Base-by-base conservation (phyloP, 2,113 vertebrate genomes). In the Pangasianodon gigas region DNA sequence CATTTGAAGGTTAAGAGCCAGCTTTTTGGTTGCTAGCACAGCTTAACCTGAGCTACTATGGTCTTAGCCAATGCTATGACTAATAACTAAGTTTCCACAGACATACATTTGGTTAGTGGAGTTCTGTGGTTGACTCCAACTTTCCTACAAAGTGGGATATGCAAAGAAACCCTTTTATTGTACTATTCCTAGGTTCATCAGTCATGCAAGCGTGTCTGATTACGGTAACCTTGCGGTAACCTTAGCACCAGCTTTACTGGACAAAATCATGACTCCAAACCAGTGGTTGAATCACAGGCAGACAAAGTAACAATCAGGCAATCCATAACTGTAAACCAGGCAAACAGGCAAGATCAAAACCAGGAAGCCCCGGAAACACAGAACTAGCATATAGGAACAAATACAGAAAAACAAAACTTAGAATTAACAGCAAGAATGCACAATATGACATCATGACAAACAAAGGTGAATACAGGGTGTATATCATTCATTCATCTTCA, bases 31-130 rank as follows among this genome's bases (percentile, higher is more conserved):
- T 51, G 19, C 51, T 82, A 37, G 52, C 26, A 11, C 2, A 37
- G n/a, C 18, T 79, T 75, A 21, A 9, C 37, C 18, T 75, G 18
- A 44, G 71, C 6, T 44, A 21, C 37, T 19, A 24, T 1, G 44
- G 21, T 48, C 44, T 46, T 80, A 80, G 46, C 1, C 5, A 16
- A 52, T 16, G 77, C 26, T 51, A 6, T 52, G 77, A 80, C 48
- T 80, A 80, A n/a, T 51, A 71, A 16, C 67, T 37, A 51, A 14
- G 75, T 79, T 79, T 48, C 75, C 75, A 79, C 44, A 74, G 69
- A 41, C 37, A 6, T 37, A 41, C 16, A 77, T 44, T 26, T 19
- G 9, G 74, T 77, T 46, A 44, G 19, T 46, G 46, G 46, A 48
- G 75, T 13, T 51, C 4, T n/a, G 41, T 46, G 46, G 26, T 80